A percentile compares a stretch with the other conserved stretches of the same genome.
These are phyloP conservation scores for Pyrgilauda ruficollis DNA, from an alignment of 2,113 vertebrate species.

Conservation along the genomic window DNA sequence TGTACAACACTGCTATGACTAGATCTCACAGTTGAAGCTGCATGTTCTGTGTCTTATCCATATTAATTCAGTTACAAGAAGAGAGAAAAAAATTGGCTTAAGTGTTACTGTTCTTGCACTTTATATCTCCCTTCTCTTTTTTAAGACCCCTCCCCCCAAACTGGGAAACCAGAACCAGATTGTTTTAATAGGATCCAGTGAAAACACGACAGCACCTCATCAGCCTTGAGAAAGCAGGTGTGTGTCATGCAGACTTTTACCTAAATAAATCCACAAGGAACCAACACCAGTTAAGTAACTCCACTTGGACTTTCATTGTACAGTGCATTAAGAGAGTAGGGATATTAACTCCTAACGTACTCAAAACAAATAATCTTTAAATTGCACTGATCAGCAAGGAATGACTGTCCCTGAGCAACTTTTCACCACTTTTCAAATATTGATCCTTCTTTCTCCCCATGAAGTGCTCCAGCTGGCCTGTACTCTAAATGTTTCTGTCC, in stretches of 20 bases:
- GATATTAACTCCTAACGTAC: slow-evolving; percentile 3
- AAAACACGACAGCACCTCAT: slow-evolving; percentile 58
- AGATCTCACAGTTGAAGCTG: neutral
- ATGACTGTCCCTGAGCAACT: neutral
- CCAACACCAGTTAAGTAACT: slow-evolving; percentile 27
- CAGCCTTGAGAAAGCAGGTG: slow-evolving; percentile 67
- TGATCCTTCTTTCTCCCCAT: neutral
- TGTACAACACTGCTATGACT: neutral
- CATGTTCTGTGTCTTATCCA: neutral
- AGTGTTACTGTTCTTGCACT: neutral
- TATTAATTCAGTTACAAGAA: neutral
- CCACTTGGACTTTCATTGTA: neutral
- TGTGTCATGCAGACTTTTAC: neutral
- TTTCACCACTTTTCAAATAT: neutral
- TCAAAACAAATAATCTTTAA: neutral
- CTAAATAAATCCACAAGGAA: slow-evolving; percentile 29
- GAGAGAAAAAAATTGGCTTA: neutral
- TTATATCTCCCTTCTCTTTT: neutral
- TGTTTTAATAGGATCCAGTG: slow-evolving; percentile 50
- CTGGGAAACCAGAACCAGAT: slow-evolving; percentile 39
- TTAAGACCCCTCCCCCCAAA: neutral
- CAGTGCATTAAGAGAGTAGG: neutral
- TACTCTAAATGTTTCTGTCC: neutral
- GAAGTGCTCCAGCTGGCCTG: neutral
- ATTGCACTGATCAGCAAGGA: neutral